These are phyloP conservation scores for Andricus quercusramuli DNA, from an alignment of 2,888 invertebrate genomes.

Conservation along the genomic window DNA sequence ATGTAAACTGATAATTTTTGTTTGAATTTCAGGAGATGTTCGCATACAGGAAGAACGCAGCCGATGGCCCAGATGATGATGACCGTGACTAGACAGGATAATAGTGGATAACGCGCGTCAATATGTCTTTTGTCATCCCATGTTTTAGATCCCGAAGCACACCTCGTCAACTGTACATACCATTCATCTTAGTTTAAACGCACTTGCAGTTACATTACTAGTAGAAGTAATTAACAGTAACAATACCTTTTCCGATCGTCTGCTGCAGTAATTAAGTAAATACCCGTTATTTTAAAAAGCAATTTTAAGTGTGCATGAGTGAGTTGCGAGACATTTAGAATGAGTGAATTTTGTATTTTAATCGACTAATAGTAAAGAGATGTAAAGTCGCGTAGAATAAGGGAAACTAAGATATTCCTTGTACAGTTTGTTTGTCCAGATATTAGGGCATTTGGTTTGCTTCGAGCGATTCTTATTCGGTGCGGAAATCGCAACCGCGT, in stretches of 20 bases:
- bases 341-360: constrained; percentile 40
- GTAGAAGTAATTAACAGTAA: constrained; percentile 28
- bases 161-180: constrained; percentile 41
- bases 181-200: constrained; percentile 29
- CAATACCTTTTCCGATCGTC: constrained; percentile 24
- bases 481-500: constrained; percentile 41
- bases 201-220: constrained; percentile 40
- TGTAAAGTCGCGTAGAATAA: constrained; percentile 39
- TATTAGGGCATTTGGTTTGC: constrained; percentile 40
- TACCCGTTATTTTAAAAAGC: constrained; percentile 37
- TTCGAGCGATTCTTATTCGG: constrained; percentile 39
- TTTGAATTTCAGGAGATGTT: constrained; percentile 28
- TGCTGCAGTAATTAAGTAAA: constrained; percentile 35
- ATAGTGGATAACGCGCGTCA: constrained; percentile 34
- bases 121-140: constrained; percentile 33
- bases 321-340: constrained; percentile 28
- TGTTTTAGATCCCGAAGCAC: constrained; percentile 42
- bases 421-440: constrained; percentile 40
- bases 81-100: constrained; percentile 22
- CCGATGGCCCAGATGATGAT: constrained; percentile 31
- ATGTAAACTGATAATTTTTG: background rate
- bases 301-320: constrained; percentile 34
- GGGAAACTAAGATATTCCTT: constrained; percentile 29
- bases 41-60: constrained; percentile 17
- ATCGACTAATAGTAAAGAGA: constrained; percentile 26